Evolutionary conservation across 2,113 vertebrate genomes (phyloP), one percentile per base, ranked within the genome.

Genomic region (Rafetus swinhoei): DNA sequence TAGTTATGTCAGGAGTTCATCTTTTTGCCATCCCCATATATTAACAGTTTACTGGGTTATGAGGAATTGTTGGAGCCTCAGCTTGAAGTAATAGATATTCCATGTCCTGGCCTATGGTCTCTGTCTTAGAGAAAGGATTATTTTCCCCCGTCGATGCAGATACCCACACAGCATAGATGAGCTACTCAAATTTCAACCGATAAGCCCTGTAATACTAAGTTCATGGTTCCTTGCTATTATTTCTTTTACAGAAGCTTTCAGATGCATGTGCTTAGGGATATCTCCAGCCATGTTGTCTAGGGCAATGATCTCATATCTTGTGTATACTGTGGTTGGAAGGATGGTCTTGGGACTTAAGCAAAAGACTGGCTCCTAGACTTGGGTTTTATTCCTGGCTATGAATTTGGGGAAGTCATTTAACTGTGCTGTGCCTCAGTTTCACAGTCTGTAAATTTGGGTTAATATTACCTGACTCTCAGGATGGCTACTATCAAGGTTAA

Each of bases 41-140:
- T 81, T 85, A 52, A 90, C 25, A 77, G 15, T 50, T n/a, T 39
- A 39, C 16, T 69, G 19, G 88, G 72, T 45, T 77, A 16, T 72
- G 18, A 53, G 62, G 53, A 1, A 2, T 72, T 54, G 2, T 74
- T 95, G 90, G 18, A 56, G 32, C 16, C 10, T 91, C 80, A 90
- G 88, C 9, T 15, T 94, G 90, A 74, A 85, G 74, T 87, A 80
- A 81, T 72, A 45, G 45, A 45, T 79, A 1, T 59, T 90, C 92
- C 77, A 0, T 65, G 90, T 89, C 32, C 24, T 27, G 25, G 59
- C 59, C 24, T 60, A 27, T 27, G 24, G 24, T 60, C 24, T 60
- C 9, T 60, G 10, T 60, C 22, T 22, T 60, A 14, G 21, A 59
- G 57, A 59, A 24, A 59, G 57, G 57, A 56, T 59, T 59, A 6